A percentile compares a stretch with the other conserved stretches of the same genome.
phyloP scores from a whole-genome alignment of 2,888 invertebrate genomes.

The Chalcis sispes region DNA sequence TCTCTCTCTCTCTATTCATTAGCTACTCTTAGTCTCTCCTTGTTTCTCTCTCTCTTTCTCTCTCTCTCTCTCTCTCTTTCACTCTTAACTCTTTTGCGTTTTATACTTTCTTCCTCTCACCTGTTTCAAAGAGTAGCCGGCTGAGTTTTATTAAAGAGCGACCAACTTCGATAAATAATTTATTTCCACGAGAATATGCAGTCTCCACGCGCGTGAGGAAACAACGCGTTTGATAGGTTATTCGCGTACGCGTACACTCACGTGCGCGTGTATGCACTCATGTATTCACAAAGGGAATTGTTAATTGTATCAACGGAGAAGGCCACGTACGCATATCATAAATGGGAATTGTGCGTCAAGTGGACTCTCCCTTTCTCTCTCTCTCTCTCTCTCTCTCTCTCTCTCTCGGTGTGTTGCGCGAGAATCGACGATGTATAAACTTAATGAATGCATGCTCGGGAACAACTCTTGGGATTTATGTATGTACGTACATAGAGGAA shows the following conservation, averaged over 20 bases:
- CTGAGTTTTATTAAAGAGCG: neutral
- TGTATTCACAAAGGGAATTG: neutral
- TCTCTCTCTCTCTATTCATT: constrained; percentile 41
- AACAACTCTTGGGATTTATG: too few relatives aligned
- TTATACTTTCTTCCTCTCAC: neutral
- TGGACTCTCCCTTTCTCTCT: too few relatives aligned
- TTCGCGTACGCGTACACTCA: neutral
- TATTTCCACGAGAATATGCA: neutral
- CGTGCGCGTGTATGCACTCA: too few relatives aligned
- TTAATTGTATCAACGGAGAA: constrained; percentile 1
- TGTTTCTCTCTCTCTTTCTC: neutral
- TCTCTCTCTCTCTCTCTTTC: constrained; percentile 33
- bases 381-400: too few relatives aligned
- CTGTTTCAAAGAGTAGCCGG: neutral
- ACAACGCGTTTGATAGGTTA: too few relatives aligned
- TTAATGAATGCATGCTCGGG: too few relatives aligned
- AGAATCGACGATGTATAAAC: too few relatives aligned
- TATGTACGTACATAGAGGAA: too few relatives aligned
- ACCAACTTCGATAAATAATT: neutral
- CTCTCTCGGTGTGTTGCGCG: too few relatives aligned
- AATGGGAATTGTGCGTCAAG: too few relatives aligned
- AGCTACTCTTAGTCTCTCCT: constrained; percentile 7
- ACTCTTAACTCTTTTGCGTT: neutral
- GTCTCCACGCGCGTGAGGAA: too few relatives aligned
- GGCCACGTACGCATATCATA: neutral